phyloP scores from a whole-genome alignment of 2,888 invertebrate species.

The Nemapogon koenigi region DNA sequence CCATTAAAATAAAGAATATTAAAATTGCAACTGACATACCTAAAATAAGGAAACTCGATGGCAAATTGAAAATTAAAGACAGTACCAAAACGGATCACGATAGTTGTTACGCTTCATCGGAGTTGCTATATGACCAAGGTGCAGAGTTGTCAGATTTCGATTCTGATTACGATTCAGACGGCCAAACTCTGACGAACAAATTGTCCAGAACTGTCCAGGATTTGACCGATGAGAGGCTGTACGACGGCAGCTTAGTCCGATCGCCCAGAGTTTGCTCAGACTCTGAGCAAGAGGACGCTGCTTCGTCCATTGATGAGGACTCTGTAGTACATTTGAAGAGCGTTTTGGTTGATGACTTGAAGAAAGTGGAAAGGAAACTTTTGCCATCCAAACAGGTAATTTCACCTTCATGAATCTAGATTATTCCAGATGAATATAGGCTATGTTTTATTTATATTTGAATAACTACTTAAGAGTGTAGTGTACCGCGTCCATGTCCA shows the following conservation, averaged over 20 bases:
- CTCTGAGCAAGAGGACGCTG: slow-evolving; percentile 41
- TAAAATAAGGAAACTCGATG: too few species aligned
- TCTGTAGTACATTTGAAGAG: slow-evolving; percentile 14
- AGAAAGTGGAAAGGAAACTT: slow-evolving; percentile 27
- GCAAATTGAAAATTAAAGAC: too few species aligned
- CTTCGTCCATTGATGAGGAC: slow-evolving; percentile 21
- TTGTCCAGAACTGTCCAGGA: slow-evolving; percentile 37
- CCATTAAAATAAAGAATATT: too few species aligned
- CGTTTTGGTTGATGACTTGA: slow-evolving; percentile 29
- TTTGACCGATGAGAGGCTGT: slow-evolving; percentile 43
- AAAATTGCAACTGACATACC: too few species aligned
- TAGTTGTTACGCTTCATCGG: slow-evolving; percentile 1
- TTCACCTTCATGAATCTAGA: slow-evolving; percentile 9
- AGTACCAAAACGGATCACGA: background rate
- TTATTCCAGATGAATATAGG: background rate
- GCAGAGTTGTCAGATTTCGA: background rate
- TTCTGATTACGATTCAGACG: background rate
- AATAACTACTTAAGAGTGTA: too few species aligned
- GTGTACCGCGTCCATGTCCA: too few species aligned
- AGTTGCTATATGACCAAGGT: background rate
- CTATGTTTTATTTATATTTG: too few species aligned
- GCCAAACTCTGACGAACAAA: background rate
- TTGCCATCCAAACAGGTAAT: slow-evolving; percentile 40
- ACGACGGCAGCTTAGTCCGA: slow-evolving; percentile 20
- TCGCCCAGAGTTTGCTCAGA: slow-evolving; percentile 1